Base-by-base conservation (phyloP, 1,140 invertebrate genomes). In the Macrobrachium nipponense region DNA sequence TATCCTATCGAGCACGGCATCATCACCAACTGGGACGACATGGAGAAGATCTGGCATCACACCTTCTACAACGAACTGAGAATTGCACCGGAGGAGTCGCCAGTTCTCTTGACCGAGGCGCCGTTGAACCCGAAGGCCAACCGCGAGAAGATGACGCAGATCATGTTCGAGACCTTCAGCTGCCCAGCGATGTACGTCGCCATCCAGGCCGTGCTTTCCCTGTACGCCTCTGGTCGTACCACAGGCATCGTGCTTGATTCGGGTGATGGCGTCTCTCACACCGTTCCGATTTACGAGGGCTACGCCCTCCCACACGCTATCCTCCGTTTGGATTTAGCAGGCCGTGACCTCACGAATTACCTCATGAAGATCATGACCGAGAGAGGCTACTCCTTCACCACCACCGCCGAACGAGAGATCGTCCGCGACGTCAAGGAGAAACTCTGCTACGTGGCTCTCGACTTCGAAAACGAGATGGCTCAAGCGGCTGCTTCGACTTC, bases 41-140 rank as follows among this genome's bases (percentile, higher is more conserved):
- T 98, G 96, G 96, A 97, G 91, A 97, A 97, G 91, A 97, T 97
- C 91, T 98, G 96, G 96, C 97, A 98, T 92, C 96, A 98, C 93
- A 96, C 96, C 86, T 98, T 97, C 93, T 98, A 98, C 93, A 97
- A 97, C 90, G 97, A 98, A 92, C 93, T 99, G 89, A 96, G 97
- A 92, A 97, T 98, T 85, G 97, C 97, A 61, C 98, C 97, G 10
- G 97, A 98, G 91, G 97, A 98, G 90, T 96, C 98, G 58, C 73
- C 73, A 27, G 73, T 76, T 51, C 73, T 76, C 10, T 44, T 76
- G 8, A 76, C 73, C 18, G 73, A 76, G 43, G 73, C 73, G 17
- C 73, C 73, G 12, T 44, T 76, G 27, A 76, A 76, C 43, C 73
- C 73, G 11, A 76, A 76, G 73, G 73, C 73, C 73, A 76, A 76